Base-by-base conservation (phyloP, 2,113 vertebrate genomes). In the Mugil cephalus region DNA sequence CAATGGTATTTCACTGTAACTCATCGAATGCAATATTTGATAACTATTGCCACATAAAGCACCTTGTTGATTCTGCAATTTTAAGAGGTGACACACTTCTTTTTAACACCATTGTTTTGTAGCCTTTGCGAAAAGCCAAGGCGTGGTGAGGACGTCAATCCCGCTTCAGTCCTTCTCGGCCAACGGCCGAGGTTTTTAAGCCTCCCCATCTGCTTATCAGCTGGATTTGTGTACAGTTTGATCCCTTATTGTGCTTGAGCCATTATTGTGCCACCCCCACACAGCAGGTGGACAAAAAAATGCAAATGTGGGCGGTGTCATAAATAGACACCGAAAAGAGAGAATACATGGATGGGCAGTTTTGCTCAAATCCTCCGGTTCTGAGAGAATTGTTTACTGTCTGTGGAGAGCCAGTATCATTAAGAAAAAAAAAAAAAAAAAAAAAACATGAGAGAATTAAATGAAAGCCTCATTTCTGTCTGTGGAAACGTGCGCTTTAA, bases 261-360 rank as follows among this genome's bases (percentile, higher is more conserved):
- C 48, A 1, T 17, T 12, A 38, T 10, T 15, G 19, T 38, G 15
- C 12, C 47, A 46, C 47, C 60, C 39, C 53, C 53, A 51, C 21
- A 21, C 10, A 3, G 6, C 55, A 68, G 46, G 53, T 69, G 53
- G 58, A 58, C 40, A 58, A 47, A 21, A n/a, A 30, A 5, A 70
- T 60, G 52, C 52, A 75, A 65, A 75, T 60, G 52, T 8, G 10
- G 2, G 38, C 11, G 0, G 10, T 59, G 39, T 34, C 52, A 39
- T 53, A 69, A 52, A 64, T 17, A 58, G 46, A 59, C 12, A 21
- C 10, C 40, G 34, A 60, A 53, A 50, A 61, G 24, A 55, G 62
- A 66, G 21, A 75, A 15, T 64, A 43, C 46, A 65, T 65, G 60
- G 52, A 52, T 39, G 55, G 43, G 43, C 19, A 61, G 56, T 43